A percentile compares a stretch with the other conserved stretches of the same genome.
These are phyloP conservation scores for Macheiramphus alcinus DNA, from an alignment of 2,113 vertebrate genomes.

Conservation along the genomic window DNA sequence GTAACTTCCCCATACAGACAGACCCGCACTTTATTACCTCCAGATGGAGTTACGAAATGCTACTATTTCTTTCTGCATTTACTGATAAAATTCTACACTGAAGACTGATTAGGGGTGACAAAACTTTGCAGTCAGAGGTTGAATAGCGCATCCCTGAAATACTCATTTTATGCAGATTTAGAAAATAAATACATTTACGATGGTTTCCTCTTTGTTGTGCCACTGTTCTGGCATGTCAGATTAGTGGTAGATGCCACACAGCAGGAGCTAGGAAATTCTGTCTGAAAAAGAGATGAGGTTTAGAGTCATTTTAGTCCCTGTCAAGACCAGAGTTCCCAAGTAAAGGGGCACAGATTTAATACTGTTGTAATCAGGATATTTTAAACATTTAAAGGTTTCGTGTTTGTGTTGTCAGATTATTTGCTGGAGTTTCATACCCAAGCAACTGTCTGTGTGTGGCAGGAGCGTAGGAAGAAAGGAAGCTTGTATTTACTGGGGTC, in stretches of 20 bases:
- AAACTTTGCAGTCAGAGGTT: slow-evolving; percentile 52
- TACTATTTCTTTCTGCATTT: slow-evolving; percentile 28
- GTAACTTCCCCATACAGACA: background rate
- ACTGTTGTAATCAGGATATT: slow-evolving; percentile 68
- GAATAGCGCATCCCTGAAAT: slow-evolving; percentile 42
- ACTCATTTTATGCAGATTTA: slow-evolving; percentile 66
- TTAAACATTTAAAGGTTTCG: slow-evolving; percentile 39
- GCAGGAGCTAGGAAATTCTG: slow-evolving; percentile 56
- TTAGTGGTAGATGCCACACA: slow-evolving; percentile 64
- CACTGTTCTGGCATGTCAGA: slow-evolving; percentile 61
- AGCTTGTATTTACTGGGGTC: background rate
- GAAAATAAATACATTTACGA: slow-evolving; percentile 68
- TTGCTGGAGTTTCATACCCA: slow-evolving; percentile 16
- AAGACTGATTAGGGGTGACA: slow-evolving; percentile 39
- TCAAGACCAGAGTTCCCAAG: slow-evolving; percentile 54
- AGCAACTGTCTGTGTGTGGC: background rate
- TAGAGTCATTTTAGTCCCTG: slow-evolving; percentile 61
- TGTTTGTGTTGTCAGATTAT: slow-evolving; percentile 63
- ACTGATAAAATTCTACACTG: slow-evolving; percentile 36
- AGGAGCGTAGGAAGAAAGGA: background rate
- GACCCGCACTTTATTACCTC: background rate
- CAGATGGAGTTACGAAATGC: background rate
- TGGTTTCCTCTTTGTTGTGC: slow-evolving; percentile 59
- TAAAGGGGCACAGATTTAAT: slow-evolving; percentile 63
- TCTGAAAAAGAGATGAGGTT: slow-evolving; percentile 57